Percentiles rank a stretch among this genome's conserved stretches.
Evolutionary conservation across 1,140 invertebrate genomes (phyloP).

Genomic region (Palaemon carinicauda): DNA sequence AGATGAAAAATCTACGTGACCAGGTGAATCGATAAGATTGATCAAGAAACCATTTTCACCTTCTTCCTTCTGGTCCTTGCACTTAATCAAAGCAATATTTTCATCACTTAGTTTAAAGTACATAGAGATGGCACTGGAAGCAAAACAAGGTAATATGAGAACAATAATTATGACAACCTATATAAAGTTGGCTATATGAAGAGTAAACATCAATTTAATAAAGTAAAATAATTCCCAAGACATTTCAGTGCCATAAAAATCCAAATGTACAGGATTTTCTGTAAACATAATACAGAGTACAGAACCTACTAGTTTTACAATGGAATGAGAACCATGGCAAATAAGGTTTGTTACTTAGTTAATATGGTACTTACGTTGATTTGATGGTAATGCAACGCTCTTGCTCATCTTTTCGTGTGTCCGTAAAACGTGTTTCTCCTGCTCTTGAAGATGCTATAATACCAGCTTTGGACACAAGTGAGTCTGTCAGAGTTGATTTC

Average conservation of each 20-base stretch:
- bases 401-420: slow-evolving; percentile 99
- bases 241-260: too few species aligned
- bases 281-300: too few species aligned
- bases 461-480: slow-evolving; percentile 98
- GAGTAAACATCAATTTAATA: too few species aligned
- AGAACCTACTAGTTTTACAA: too few species aligned
- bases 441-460: slow-evolving; percentile 99
- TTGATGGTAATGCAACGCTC: slow-evolving; percentile 99
- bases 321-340: too few species aligned
- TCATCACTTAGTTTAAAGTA: slow-evolving; percentile 95
- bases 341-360: background rate
- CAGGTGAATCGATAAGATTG: slow-evolving; percentile 98
- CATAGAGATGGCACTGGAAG: slow-evolving; percentile 93
- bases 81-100: slow-evolving; percentile 89
- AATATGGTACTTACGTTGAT: slow-evolving; percentile 95
- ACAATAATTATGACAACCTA: too few species aligned
- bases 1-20: slow-evolving; percentile 99
- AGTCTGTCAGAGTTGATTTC: slow-evolving; percentile 99
- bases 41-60: slow-evolving; percentile 96
- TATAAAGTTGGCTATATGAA: too few species aligned
- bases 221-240: too few species aligned
- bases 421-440: slow-evolving; percentile 98
- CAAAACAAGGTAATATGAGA: background rate
- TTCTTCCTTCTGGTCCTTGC: slow-evolving; percentile 87
- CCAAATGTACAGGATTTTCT: too few species aligned